A percentile compares a stretch with the other conserved stretches of the same genome.
Evolutionary conservation across 1,140 invertebrate species (phyloP).

Genomic region (Habropoda laboriosa): DNA sequence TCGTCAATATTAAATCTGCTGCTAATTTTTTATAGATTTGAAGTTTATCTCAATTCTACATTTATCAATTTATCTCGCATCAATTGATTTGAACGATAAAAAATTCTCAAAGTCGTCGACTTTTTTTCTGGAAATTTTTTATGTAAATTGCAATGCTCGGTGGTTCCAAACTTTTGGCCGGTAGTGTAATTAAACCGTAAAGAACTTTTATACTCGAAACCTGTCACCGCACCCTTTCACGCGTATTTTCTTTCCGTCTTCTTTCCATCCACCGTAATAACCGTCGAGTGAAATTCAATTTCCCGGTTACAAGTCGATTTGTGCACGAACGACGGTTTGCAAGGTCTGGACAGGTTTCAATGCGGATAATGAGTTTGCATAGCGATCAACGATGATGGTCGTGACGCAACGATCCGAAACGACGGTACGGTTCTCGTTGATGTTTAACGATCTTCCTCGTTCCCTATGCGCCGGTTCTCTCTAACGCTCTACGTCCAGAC

Average conservation of each 20-base stretch:
- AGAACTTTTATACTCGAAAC: no score
- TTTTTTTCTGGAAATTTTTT: no score
- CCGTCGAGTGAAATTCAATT: constrained; percentile 13
- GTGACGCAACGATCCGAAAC: not conserved
- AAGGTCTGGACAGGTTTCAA: not conserved
- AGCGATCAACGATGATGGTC: not conserved
- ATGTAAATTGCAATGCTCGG: no score
- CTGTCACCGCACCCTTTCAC: no score
- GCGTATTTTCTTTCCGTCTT: not conserved
- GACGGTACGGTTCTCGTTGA: not conserved
- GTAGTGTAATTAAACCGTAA: not conserved
- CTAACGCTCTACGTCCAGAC: not conserved
- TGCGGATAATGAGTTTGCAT: constrained; percentile 15
- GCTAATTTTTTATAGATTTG: no score
- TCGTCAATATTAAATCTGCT: no score
- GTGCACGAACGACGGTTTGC: not conserved
- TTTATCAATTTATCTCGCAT: no score
- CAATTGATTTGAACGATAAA: no score
- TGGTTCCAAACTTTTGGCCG: no score
- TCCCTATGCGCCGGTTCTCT: not conserved
- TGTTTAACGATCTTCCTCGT: constrained; percentile 3
- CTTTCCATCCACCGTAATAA: no score
- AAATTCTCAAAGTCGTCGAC: no score
- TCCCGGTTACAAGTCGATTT: not conserved
- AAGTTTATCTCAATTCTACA: no score